Conservation (phyloP, 1,140 invertebrate genomes). For the Cylas formicarius region DNA sequence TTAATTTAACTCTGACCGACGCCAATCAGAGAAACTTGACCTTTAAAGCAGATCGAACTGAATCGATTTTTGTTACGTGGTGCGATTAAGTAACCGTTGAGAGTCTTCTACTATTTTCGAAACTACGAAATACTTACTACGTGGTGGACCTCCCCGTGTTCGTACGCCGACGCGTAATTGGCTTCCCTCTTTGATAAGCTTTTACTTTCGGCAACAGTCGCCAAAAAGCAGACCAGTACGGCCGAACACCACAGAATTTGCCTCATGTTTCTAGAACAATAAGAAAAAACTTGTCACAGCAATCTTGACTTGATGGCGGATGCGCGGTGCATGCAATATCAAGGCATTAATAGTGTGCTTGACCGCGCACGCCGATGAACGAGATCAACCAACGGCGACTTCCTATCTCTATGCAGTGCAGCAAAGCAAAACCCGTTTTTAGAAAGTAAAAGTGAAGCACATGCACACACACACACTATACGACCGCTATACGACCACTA, state of each 20-base stretch:
- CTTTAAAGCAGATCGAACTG: too few species aligned
- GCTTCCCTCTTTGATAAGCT: slow-evolving; percentile 28
- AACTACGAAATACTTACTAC: slow-evolving; percentile 11
- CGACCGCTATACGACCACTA: too few species aligned
- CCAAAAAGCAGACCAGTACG: slow-evolving; percentile 21
- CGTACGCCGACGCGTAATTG: slow-evolving; percentile 15
- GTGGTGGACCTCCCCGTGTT: slow-evolving; percentile 15
- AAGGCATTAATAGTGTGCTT: not conserved
- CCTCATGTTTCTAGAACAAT: slow-evolving; percentile 33
- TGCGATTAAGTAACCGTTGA: too few species aligned
- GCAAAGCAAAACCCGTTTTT: slow-evolving; percentile 14
- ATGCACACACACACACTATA: slow-evolving; percentile 1
- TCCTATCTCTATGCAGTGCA: not conserved
- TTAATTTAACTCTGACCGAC: too few species aligned
- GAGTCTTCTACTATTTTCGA: too few species aligned
- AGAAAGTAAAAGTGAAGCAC: slow-evolving; percentile 19
- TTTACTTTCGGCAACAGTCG: slow-evolving; percentile 27
- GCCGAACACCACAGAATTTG: slow-evolving; percentile 27
- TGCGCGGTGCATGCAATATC: not conserved
- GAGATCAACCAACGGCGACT: not conserved
- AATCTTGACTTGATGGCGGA: not conserved
- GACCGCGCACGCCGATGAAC: not conserved
- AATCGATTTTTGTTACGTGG: too few species aligned
- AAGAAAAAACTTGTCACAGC: slow-evolving; percentile 5
- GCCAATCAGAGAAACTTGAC: too few species aligned